Base-by-base conservation (phyloP, 2,888 invertebrate species). In the Phortica magna region DNA sequence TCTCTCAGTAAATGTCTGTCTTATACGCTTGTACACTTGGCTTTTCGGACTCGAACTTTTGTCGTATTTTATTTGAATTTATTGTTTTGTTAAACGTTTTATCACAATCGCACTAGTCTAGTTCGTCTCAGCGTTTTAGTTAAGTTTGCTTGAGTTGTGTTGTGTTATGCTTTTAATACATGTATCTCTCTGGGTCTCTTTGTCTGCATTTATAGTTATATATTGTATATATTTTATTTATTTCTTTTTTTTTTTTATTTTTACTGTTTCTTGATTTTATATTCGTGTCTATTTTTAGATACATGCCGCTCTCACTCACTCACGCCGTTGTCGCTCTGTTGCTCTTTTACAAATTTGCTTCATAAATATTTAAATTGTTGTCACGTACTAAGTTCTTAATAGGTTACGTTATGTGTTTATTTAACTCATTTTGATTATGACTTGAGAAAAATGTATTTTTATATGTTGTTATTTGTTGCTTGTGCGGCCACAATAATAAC, bases 331-430 rank as follows among this genome's bases (percentile, higher is more conserved):
- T 55, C 55, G 64, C 67, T 64, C 61, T n/a, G 2, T 43, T 65
- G 77, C 81, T 85, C 84, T 81, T 19, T 12, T 73, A 55, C 31
- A 83, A 85, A 83, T 85, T 85, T 85, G 87, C 85, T 87, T 87
- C 84, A 85, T 84, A 87, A 84, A 85, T 85, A 85, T 87, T 85
- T 82, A 87, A 87, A 85, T 85, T 87, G 84, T 87, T 87, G 85
- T 85, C 85, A 85, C 85, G 87, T 85, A 87, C 83, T 79, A 87
- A 87, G 85, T 87, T 87, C 83, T 87, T 87, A 85, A 87, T 85
- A 87, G 87, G 87, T 85, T 85, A 87, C 84, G 85, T 85, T 85
- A 85, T 85, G 87, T 87, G 85, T 85, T 84, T 87, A 87, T 85
- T 85, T 87, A 87, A 85, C 85, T 85, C 85, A 87, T 85, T 85